Evolutionary conservation across 2,888 invertebrate species (phyloP).

Genomic region (Caenorhabditis drosophilae): DNA sequence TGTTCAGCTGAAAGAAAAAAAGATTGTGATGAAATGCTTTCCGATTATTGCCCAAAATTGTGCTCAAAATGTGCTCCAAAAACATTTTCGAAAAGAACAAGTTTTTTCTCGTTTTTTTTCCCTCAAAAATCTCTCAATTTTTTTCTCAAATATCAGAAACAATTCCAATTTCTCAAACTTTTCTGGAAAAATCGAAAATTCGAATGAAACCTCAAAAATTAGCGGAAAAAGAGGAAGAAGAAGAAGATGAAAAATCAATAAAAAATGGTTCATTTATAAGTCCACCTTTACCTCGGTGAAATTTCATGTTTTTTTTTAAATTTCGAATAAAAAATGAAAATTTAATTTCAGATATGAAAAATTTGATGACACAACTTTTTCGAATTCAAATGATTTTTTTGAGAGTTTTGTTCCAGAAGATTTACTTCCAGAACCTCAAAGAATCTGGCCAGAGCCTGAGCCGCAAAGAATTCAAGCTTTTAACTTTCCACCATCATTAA

Average conservation of each 20-base stretch:
- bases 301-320: neutral
- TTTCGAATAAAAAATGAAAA: neutral
- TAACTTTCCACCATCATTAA: conserved; percentile 20
- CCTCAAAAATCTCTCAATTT: too few species aligned
- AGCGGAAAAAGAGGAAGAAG: too few species aligned
- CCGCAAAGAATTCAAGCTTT: conserved; percentile 24
- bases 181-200: conserved; percentile 1
- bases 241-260: conserved; percentile 16
- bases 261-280: conserved; percentile 31
- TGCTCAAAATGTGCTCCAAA: conserved; percentile 40
- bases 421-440: conserved; percentile 25
- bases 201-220: conserved; percentile 16
- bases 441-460: conserved; percentile 37
- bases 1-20: conserved; percentile 42
- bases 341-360: neutral
- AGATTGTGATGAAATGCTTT: conserved; percentile 53
- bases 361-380: too few species aligned
- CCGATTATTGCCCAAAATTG: conserved; percentile 46
- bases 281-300: conserved; percentile 28
- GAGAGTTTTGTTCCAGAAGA: too few species aligned
- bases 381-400: too few species aligned
- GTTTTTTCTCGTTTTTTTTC: too few species aligned
- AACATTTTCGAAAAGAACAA: conserved; percentile 17
- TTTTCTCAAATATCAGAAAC: conserved; percentile 20
- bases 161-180: conserved; percentile 14